Evolutionary conservation across 2,113 vertebrate genomes (phyloP).

Genomic region (Podilymbus podiceps): DNA sequence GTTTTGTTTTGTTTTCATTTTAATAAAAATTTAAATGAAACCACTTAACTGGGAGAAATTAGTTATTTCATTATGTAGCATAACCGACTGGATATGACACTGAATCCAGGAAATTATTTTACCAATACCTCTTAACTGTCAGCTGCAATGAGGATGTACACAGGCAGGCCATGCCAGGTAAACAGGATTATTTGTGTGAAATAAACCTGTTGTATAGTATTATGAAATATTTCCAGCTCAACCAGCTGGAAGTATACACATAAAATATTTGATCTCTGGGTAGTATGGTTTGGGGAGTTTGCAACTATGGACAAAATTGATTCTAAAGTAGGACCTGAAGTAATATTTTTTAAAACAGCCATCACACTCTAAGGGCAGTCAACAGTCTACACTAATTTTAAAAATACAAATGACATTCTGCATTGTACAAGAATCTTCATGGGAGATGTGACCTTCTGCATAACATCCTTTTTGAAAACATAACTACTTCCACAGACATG

Average conservation of each 20-base stretch:
- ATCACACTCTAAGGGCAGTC: neutral
- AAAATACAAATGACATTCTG: neutral
- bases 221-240: neutral
- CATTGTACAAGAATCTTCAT: neutral
- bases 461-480: conserved; percentile 7
- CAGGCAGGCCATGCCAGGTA: neutral
- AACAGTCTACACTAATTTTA: neutral
- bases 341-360: neutral
- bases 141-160: neutral
- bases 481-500: conserved; percentile 30
- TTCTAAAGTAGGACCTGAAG: neutral
- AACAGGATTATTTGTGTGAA: neutral
- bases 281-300: neutral
- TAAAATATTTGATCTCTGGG: neutral
- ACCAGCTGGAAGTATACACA: neutral
- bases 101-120: neutral
- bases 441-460: neutral
- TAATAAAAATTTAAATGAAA: neutral
- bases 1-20: neutral
- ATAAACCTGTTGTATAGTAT: neutral
- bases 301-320: neutral
- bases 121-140: neutral
- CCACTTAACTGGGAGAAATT: neutral
- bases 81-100: neutral
- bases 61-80: neutral